These are phyloP conservation scores for Ciconia stormi DNA, from an alignment of 2,113 vertebrate species.

Conservation along the genomic window DNA sequence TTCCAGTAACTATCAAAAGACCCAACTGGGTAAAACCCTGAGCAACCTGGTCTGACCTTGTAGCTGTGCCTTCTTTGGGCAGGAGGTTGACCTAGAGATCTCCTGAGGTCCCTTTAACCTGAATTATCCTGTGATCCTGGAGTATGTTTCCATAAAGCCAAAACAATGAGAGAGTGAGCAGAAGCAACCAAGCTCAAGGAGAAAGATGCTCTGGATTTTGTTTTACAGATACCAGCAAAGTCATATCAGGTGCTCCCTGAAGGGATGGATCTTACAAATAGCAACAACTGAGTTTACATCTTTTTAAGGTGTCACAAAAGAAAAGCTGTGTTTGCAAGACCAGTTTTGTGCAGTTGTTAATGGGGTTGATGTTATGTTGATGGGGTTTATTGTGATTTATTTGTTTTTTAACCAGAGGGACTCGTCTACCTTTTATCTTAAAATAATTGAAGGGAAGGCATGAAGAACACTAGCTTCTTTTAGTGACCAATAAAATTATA, in stretches of 20 bases:
- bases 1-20: background rate
- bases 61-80: background rate
- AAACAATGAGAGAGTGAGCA: background rate
- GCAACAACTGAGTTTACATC: background rate
- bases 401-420: background rate
- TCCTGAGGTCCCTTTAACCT: background rate
- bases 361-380: background rate
- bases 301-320: background rate
- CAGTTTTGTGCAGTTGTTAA: background rate
- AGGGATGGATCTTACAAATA: background rate
- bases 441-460: background rate
- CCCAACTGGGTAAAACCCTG: background rate
- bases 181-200: background rate
- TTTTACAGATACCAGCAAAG: background rate
- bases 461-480: background rate
- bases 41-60: background rate
- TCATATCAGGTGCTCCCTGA: background rate
- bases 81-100: background rate
- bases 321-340: background rate
- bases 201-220: background rate
- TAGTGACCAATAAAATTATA: background rate
- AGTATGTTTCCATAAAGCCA: background rate
- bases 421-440: background rate
- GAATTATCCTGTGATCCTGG: background rate
- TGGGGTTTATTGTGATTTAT: background rate